Evolutionary conservation across 2,797 vertebrate genomes (phyloP).

Genomic region (Otus scops): DNA sequence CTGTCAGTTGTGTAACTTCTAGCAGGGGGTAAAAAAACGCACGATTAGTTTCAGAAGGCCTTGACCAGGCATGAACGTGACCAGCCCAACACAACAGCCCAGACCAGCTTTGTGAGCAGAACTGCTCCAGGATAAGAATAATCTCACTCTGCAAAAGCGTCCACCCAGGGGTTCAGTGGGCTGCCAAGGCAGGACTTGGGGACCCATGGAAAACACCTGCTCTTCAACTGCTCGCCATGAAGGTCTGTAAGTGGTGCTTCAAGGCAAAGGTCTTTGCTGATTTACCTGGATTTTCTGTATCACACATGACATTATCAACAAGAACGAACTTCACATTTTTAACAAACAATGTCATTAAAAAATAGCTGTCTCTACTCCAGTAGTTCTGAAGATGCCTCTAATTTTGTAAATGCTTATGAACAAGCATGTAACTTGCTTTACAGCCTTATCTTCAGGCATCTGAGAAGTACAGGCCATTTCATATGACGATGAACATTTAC

Average conservation of each 20-base stretch:
- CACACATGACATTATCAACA: background rate
- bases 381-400: background rate
- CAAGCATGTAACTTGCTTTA: background rate
- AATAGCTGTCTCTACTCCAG: background rate
- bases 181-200: rapidly evolving
- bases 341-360: background rate
- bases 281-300: background rate
- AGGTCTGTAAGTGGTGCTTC: background rate
- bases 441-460: background rate
- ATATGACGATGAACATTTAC: background rate
- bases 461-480: background rate
- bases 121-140: background rate
- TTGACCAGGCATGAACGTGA: background rate
- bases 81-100: background rate
- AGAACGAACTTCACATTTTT: background rate
- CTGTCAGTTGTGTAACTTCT: background rate
- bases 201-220: background rate
- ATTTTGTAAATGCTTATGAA: background rate
- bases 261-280: background rate
- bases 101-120: background rate
- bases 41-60: background rate
- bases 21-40: background rate
- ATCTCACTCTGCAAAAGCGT: background rate
- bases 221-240: background rate
- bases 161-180: background rate